Percentiles rank a stretch among this genome's conserved stretches.
Evolutionary conservation across 1,140 invertebrate genomes (phyloP).

Genomic region (Drosophila arizonae): DNA sequence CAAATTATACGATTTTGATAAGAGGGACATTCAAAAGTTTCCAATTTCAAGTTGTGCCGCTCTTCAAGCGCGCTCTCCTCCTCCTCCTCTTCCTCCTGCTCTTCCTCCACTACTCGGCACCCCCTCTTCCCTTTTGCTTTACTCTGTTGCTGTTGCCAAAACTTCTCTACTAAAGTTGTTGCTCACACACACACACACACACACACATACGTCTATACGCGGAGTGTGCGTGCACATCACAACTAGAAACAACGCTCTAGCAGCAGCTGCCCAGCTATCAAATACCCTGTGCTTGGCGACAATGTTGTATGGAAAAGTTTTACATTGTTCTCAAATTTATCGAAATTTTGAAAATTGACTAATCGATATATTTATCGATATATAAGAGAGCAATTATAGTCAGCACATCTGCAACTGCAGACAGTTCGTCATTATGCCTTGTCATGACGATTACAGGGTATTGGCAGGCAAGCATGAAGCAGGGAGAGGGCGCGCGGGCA

Average conservation of each 20-base stretch:
- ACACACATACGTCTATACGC: slow-evolving; percentile 25
- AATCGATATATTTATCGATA: too few species aligned
- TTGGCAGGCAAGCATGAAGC: slow-evolving; percentile 17
- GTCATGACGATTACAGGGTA: background rate
- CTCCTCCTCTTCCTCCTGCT: background rate
- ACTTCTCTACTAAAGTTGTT: slow-evolving; percentile 67
- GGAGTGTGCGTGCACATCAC: background rate
- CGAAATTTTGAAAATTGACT: too few species aligned
- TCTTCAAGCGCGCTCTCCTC: slow-evolving; percentile 59
- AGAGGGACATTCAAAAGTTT: slow-evolving; percentile 82
- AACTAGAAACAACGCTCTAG: background rate
- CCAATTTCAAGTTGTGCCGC: slow-evolving; percentile 81
- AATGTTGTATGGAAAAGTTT: too few species aligned
- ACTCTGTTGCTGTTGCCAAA: slow-evolving; percentile 34
- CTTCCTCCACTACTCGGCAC: background rate
- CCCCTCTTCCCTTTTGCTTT: slow-evolving; percentile 1
- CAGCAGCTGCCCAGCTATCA: background rate
- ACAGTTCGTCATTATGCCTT: too few species aligned
- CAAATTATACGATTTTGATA: slow-evolving; percentile 82
- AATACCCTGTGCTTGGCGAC: background rate
- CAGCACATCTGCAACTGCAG: too few species aligned
- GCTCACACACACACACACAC: slow-evolving; percentile 32
- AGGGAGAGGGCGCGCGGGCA: slow-evolving; percentile 7
- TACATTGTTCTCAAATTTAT: too few species aligned
- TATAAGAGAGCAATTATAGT: too few species aligned